These are phyloP conservation scores for Pedionomus torquatus DNA, from an alignment of 2,113 vertebrate genomes.

Conservation along the genomic window DNA sequence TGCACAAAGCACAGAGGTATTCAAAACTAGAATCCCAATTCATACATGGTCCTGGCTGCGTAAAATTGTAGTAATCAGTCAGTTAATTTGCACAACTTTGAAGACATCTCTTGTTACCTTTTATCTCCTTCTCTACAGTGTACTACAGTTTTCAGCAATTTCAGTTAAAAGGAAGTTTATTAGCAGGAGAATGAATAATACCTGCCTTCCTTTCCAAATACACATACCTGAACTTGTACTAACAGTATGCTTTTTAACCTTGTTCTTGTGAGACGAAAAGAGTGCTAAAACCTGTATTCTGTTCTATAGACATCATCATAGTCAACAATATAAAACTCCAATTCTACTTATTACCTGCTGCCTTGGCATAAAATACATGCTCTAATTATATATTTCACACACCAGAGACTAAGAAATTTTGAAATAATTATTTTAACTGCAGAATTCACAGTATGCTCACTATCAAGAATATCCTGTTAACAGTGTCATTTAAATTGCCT, in stretches of 20 bases:
- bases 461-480: not conserved
- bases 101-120: not conserved
- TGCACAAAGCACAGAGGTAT: not conserved
- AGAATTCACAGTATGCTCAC: not conserved
- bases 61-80: not conserved
- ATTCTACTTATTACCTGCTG: not conserved
- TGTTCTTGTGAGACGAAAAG: not conserved
- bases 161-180: not conserved
- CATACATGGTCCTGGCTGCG: fast-evolving
- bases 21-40: not conserved
- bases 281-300: not conserved
- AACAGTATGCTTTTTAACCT: not conserved
- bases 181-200: not conserved
- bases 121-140: not conserved
- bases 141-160: not conserved
- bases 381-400: not conserved
- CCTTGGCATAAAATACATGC: not conserved
- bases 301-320: not conserved
- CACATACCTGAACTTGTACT: not conserved
- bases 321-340: not conserved
- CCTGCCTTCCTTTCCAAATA: not conserved
- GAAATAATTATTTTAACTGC: not conserved
- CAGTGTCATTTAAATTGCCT: not conserved
- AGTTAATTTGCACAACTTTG: not conserved
- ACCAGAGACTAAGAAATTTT: not conserved